Evolutionary conservation across 2,888 invertebrate species (phyloP).

Genomic region (Melinopterus prodromus): DNA sequence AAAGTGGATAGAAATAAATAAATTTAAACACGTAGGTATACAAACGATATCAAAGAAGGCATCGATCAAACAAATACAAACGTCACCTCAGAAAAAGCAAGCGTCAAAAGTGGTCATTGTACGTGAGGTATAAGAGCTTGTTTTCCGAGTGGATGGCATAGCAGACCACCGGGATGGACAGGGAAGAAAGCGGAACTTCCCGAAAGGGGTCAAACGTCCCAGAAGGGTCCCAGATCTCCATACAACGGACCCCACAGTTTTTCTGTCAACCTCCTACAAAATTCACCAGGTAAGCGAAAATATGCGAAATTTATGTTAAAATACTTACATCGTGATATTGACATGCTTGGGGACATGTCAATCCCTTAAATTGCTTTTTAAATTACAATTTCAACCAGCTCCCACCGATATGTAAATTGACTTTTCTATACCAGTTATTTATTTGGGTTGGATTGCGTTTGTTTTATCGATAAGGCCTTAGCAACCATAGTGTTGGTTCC

Average conservation of each 20-base stretch:
- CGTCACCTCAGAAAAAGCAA: neutral
- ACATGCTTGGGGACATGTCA: neutral
- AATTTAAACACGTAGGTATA: no score
- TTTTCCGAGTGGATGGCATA: neutral
- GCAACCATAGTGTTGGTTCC: no score
- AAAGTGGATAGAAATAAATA: no score
- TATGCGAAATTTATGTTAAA: neutral
- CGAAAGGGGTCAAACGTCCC: constrained; percentile 13
- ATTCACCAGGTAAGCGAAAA: constrained; percentile 37
- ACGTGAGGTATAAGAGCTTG: neutral
- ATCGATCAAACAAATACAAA: neutral
- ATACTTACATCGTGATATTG: neutral
- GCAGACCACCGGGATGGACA: neutral
- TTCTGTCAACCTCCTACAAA: constrained; percentile 41
- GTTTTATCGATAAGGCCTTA: no score
- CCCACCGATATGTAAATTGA: no score
- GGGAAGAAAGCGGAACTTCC: constrained; percentile 14
- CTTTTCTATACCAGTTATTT: no score
- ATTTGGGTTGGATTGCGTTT: no score
- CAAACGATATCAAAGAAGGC: neutral
- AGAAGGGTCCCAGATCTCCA: constrained; percentile 21
- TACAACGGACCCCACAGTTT: constrained; percentile 27
- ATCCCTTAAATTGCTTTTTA: no score
- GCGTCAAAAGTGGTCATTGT: neutral
- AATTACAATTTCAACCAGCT: no score